Evolutionary conservation across 2,888 invertebrate species (phyloP).

Genomic region (Aphidoletes aphidimyza): DNA sequence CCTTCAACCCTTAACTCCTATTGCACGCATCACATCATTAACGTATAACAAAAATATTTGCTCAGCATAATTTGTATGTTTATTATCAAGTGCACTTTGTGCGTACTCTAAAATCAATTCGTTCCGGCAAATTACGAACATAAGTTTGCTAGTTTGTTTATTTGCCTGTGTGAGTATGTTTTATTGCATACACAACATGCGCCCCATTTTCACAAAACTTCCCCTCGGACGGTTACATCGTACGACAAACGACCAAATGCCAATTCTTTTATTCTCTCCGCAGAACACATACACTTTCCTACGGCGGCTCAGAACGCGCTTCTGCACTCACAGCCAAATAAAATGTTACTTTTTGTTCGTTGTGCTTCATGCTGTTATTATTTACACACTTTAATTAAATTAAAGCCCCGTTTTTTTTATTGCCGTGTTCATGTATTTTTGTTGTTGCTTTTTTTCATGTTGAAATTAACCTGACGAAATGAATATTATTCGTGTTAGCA

Average conservation of each 20-base stretch:
- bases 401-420: slow-evolving; percentile 48
- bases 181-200: neutral
- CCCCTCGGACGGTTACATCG: slow-evolving; percentile 4
- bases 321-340: neutral
- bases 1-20: neutral
- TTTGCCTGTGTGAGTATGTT: no score
- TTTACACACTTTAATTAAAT: slow-evolving; percentile 54
- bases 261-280: neutral
- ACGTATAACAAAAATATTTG: slow-evolving; percentile 7
- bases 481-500: neutral
- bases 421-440: slow-evolving; percentile 2
- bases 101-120: slow-evolving; percentile 28
- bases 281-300: neutral
- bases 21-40: slow-evolving; percentile 30
- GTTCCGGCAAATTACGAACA: slow-evolving; percentile 53
- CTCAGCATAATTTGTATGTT: slow-evolving; percentile 33
- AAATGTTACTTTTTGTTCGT: neutral
- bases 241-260: neutral
- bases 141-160: slow-evolving; percentile 51
- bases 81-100: slow-evolving; percentile 33
- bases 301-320: neutral
- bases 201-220: neutral
- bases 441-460: neutral
- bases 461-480: slow-evolving; percentile 10
- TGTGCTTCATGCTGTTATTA: slow-evolving; percentile 20